Base-by-base conservation (phyloP, 2,113 vertebrate species). In the Takifugu bimaculatus region DNA sequence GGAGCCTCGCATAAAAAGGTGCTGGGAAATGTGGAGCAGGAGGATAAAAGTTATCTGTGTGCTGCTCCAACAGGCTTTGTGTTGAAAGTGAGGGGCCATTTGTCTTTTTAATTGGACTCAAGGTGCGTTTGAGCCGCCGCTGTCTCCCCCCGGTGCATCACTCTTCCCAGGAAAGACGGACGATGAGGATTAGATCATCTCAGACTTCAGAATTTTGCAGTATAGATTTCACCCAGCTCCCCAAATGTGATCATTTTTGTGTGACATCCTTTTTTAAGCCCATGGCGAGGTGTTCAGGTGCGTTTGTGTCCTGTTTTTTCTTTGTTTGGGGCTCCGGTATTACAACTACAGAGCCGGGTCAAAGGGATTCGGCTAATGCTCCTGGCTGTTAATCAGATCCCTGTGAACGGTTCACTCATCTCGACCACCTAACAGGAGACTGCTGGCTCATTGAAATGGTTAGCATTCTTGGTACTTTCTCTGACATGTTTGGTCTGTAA, bases 401-500 rank as follows among this genome's bases (percentile, higher is more conserved):
- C 57, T 25, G 50, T 53, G 55, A 69, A 53, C 55, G 13, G 0
- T n/a, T 68, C 69, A 71, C 57, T 78, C 55, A 54, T 67, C 65
- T 50, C 50, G 44, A 75, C 57, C 77, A 76, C 67, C 77, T 57
- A 61, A 65, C 71, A 10, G 65, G 66, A 62, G 54, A 26, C 66
- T 3, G 54, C 60, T 29, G 64, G 63, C 63, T 68, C 63, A 13
- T 54, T 72, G 60, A 80, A 53, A 85, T 80, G 65, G 68, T 67
- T 79, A 60, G 60, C 68, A 85, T 85, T 84, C 81, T 59, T 82
- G 54, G 4, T 75, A 48, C 77, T 78, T 79, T 84, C 75, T 77
- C 77, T 50, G 72, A 82, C 82, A 82, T 83, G 80, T 88, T 83
- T 80, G 75, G 63, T 66, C 77, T 54, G 69, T 83, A 86, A 83